Conservation (phyloP, 2,113 vertebrate genomes). For the Malurus melanocephalus region DNA sequence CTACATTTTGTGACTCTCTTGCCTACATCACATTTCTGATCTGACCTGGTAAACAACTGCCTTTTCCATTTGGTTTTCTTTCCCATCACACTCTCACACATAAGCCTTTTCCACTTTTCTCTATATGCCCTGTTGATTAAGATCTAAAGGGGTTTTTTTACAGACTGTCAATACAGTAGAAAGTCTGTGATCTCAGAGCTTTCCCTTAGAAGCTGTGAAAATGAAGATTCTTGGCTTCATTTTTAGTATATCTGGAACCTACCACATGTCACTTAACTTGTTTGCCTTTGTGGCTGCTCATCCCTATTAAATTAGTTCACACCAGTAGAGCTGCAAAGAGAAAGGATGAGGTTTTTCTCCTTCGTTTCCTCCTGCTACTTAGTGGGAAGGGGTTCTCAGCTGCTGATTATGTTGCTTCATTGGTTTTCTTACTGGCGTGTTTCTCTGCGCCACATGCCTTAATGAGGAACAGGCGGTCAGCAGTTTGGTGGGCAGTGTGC, state of each 20-base stretch:
- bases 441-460: not conserved
- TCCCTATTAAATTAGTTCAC: slow-evolving; percentile 49
- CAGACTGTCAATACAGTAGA: not conserved
- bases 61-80: not conserved
- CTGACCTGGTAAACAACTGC: not conserved
- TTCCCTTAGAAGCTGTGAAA: slow-evolving; percentile 10
- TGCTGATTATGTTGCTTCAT: not conserved
- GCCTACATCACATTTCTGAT: not conserved
- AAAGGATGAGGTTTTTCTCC: slow-evolving; percentile 27
- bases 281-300: slow-evolving; percentile 34
- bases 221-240: not conserved
- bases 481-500: not conserved
- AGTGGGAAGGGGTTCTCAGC: slow-evolving; percentile 7
- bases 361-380: slow-evolving; percentile 15
- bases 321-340: slow-evolving; percentile 39
- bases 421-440: not conserved
- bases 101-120: not conserved
- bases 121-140: not conserved
- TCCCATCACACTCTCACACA: not conserved
- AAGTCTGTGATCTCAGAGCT: not conserved
- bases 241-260: not conserved
- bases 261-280: slow-evolving; percentile 8
- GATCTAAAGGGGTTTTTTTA: not conserved
- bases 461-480: not conserved
- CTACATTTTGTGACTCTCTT: not conserved